Base-by-base conservation (phyloP, 2,797 vertebrate genomes). In the Epinephelus malabaricus region DNA sequence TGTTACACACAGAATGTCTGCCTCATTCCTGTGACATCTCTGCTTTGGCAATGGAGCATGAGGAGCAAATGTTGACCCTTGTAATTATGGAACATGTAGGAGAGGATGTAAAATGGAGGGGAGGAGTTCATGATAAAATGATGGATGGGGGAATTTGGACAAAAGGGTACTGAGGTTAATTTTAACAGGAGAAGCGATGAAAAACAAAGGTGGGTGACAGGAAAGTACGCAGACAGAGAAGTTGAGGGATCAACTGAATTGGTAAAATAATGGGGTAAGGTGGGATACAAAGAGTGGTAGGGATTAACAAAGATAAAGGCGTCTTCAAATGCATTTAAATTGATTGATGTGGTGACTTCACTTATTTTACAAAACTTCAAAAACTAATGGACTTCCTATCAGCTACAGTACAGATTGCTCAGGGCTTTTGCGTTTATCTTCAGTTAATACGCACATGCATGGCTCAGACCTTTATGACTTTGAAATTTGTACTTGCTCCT, bases 231-330 rank as follows among this genome's bases (percentile, higher is more conserved):
- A 54, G 38, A 63, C 9, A 17, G 19, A 17, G n/a, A 62, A 25
- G 21, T 30, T 21, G 18, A 68, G 9, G 53, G 45, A 73, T 75
- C n/a, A 56, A 10, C 53, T 43, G 21, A 67, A 60, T 19, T 34
- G 19, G 21, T 15, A 50, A 66, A 78, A 73, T 73, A 4, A 55
- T 3, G 2, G 15, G 15, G 21, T 60, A 15, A 34, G 25, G 18
- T 60, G 27, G 13, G 27, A 65, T 30, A n/a, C 45, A 70, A 64
- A 72, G 18, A 84, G 17, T 5, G 25, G 25, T 47, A 47, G 51
- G 69, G 65, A 82, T 79, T 68, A 76, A 81, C 6, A 67, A 21
- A 86, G 70, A 82, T 84, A 49, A 64, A 54, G 53, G 46, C 47
- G 58, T 49, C 65, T 66, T 78, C 9, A 68, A 47, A 68, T 56